phyloP scores from a whole-genome alignment of 2,113 vertebrate species.

The Lepisosteus osseus region DNA sequence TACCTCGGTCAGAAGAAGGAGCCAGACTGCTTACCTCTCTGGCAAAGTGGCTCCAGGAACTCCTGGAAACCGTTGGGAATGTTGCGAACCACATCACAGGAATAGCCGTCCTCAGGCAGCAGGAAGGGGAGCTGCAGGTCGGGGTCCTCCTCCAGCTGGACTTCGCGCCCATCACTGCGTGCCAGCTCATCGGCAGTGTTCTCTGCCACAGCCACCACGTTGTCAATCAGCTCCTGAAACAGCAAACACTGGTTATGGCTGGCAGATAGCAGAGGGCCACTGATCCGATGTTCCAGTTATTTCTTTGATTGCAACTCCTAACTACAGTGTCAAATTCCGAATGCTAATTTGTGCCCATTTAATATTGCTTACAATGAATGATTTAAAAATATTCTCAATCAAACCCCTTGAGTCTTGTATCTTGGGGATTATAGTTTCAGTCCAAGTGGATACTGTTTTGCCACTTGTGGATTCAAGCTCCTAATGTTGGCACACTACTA shows the following conservation, averaged over 20 bases:
- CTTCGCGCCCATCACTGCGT: conserved; percentile 90
- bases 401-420: no score
- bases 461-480: no score
- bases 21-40: conserved; percentile 73
- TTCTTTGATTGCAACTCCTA: no score
- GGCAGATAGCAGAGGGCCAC: neutral
- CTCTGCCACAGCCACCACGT: conserved; percentile 89
- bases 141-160: conserved; percentile 92
- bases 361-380: no score
- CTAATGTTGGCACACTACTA: no score
- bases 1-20: no score
- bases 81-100: conserved; percentile 93
- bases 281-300: no score
- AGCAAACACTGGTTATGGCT: neutral
- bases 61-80: conserved; percentile 93
- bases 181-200: conserved; percentile 95
- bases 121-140: conserved; percentile 97
- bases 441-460: no score
- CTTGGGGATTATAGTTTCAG: no score
- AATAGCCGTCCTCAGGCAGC: conserved; percentile 94
- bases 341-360: no score
- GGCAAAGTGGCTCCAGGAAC: conserved; percentile 92
- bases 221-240: conserved; percentile 88
- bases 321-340: no score
- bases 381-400: no score